Base-by-base conservation (phyloP, 2,113 vertebrate genomes). In the Hylia prasina region DNA sequence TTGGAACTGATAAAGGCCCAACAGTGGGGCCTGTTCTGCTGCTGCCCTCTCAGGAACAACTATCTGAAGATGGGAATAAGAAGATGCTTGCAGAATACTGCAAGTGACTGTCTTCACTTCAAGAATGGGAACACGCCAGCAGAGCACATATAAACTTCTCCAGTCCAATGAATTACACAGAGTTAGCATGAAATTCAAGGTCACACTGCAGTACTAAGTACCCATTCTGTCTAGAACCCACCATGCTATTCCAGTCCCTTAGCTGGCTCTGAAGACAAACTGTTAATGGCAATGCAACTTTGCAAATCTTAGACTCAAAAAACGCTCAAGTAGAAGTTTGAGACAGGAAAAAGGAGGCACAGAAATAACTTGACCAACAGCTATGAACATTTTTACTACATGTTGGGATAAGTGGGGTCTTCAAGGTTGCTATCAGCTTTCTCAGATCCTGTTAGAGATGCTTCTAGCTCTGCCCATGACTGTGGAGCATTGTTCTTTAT, bases 391-490 rank as follows among this genome's bases (percentile, higher is more conserved):
- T 91, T 89, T 54, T 47, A 92, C 90, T 97, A 97, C 27, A 97
- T 73, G 53, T 78, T 97, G 51, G 97, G 93, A 58, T 86, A 97
- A 54, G 89, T 76, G 23, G 95, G 69, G 5, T 94, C 77, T 22
- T 97, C 95, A 13, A 91, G 66, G 64, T 72, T 95, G 60, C 89
- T 82, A 85, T 86, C 66, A 15, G 80, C 44, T 37, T 90, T 97
- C 63, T 92, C 77, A 45, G 97, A 73, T 35, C 93, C 92, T 7
- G 68, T 94, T 37, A 99, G 88, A 72, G 98, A 98, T 2, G 98
- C 97, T 96, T 98, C 98, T 87, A 99, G 97, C 94, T 97, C 98
- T 96, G 98, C 98, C 99, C 99, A 99, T 0, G 98, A 97, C 89
- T 98, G 98, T 4, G 98, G 98, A 90, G 99, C 98, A 80, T 98